These are phyloP conservation scores for Adela reaumurella DNA, from an alignment of 2,888 invertebrate species.

Conservation along the genomic window DNA sequence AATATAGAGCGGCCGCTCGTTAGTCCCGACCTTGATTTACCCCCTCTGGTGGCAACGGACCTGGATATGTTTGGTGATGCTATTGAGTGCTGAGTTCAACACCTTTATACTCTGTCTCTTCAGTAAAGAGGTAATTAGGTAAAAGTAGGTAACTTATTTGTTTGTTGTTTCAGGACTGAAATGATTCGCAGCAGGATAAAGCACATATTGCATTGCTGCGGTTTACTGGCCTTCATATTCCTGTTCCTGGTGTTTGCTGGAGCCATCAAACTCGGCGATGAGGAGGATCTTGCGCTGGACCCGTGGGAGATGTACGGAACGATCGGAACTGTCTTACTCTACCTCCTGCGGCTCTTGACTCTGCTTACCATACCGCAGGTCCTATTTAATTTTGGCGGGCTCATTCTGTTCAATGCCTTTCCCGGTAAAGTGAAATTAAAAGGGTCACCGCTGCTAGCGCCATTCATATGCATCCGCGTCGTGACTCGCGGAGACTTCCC, in stretches of 20 bases:
- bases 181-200: slow-evolving; percentile 67
- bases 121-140: too few species aligned
- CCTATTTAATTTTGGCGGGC: slow-evolving; percentile 81
- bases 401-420: slow-evolving; percentile 90
- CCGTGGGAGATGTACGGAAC: slow-evolving; percentile 82
- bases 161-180: slow-evolving; percentile 26
- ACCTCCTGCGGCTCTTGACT: slow-evolving; percentile 74
- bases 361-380: slow-evolving; percentile 87
- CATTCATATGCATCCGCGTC: slow-evolving; percentile 90
- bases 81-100: too few species aligned
- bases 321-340: slow-evolving; percentile 68
- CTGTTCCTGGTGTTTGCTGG: slow-evolving; percentile 69
- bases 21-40: too few species aligned
- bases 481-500: slow-evolving; percentile 95
- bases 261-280: slow-evolving; percentile 56
- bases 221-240: slow-evolving; percentile 70
- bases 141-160: slow-evolving; percentile 3
- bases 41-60: too few species aligned
- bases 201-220: slow-evolving; percentile 76
- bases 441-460: slow-evolving; percentile 87
- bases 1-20: too few species aligned
- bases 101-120: too few species aligned
- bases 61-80: too few species aligned
- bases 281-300: slow-evolving; percentile 61
- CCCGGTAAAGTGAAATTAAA: slow-evolving; percentile 86